Percentiles rank a stretch among this genome's conserved stretches.
phyloP scores from a whole-genome alignment of 1,140 invertebrate genomes.

The Sitophilus oryzae region DNA sequence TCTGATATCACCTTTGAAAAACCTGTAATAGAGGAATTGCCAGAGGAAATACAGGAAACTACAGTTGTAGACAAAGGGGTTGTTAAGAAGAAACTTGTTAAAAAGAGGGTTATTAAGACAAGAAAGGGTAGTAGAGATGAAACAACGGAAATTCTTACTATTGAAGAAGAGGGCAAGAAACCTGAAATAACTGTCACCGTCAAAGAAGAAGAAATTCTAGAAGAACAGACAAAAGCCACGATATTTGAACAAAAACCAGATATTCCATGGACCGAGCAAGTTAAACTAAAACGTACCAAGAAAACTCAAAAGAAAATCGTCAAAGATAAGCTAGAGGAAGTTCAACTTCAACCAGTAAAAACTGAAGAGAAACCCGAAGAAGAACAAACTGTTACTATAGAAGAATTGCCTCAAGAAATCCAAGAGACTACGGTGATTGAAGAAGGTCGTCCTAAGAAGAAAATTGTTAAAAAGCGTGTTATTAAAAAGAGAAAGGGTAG shows the following conservation, averaged over 20 bases:
- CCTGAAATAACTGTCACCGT: constrained; percentile 31
- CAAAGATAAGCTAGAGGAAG: too few species aligned
- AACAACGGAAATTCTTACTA: constrained; percentile 29
- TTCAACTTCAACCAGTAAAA: too few species aligned
- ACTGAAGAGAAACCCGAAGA: constrained; percentile 20
- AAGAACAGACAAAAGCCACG: too few species aligned
- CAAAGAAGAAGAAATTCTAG: constrained; percentile 37
- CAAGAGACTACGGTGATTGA: constrained; percentile 36
- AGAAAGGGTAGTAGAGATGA: constrained; percentile 28
- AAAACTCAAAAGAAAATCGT: constrained; percentile 39
- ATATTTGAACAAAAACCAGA: too few species aligned
- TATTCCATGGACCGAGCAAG: constrained; percentile 46
- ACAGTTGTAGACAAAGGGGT: constrained; percentile 36
- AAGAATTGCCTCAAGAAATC: constrained; percentile 31
- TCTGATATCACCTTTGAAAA: constrained; percentile 37
- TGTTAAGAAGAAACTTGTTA: constrained; percentile 29
- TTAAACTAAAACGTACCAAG: constrained; percentile 44
- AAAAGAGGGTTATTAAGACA: constrained; percentile 30
- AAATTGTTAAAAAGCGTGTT: constrained; percentile 35
- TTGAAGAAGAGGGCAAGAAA: constrained; percentile 23
- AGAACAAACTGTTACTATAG: constrained; percentile 41
- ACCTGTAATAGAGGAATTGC: constrained; percentile 23
- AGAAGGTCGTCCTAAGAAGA: constrained; percentile 34
- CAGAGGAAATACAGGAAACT: constrained; percentile 30
- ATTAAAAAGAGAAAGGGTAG: constrained; percentile 34